Evolutionary conservation across 2,113 vertebrate species (phyloP).

Genomic region (Megaceryle maxima): DNA sequence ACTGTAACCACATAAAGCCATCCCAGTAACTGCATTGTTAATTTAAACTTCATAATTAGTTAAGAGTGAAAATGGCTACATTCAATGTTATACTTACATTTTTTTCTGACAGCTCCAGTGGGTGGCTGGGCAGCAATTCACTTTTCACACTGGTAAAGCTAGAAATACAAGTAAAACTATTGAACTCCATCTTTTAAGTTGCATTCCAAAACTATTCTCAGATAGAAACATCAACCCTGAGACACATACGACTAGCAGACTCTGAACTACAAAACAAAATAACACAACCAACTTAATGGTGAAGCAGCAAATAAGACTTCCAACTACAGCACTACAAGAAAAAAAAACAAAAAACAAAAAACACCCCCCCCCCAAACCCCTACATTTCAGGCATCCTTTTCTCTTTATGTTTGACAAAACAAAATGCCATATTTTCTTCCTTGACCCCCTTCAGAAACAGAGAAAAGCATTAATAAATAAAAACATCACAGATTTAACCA

Average conservation of each 20-base stretch:
- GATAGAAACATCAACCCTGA: background rate
- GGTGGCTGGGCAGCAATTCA: slow-evolving; percentile 91
- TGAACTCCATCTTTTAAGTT: background rate
- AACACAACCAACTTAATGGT: background rate
- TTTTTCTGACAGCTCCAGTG: slow-evolving; percentile 91
- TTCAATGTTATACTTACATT: slow-evolving; percentile 82
- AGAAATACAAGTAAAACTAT: background rate
- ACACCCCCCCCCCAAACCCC: too few species aligned
- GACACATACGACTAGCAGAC: background rate
- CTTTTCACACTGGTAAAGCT: slow-evolving; percentile 92
- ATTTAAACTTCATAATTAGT: background rate
- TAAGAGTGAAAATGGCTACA: background rate
- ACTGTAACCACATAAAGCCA: background rate
- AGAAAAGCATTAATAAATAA: background rate
- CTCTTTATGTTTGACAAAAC: background rate
- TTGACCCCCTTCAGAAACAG: background rate
- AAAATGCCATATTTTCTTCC: background rate
- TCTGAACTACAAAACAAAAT: background rate
- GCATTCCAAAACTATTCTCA: background rate
- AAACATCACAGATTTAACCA: background rate
- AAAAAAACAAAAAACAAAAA: background rate
- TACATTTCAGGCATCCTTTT: background rate
- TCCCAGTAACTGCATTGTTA: background rate
- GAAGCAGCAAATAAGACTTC: background rate
- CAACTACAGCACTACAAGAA: background rate